Evolutionary conservation across 2,888 invertebrate genomes (phyloP), one percentile per base, ranked within the genome.

Genomic region (Anthophora plumipes): DNA sequence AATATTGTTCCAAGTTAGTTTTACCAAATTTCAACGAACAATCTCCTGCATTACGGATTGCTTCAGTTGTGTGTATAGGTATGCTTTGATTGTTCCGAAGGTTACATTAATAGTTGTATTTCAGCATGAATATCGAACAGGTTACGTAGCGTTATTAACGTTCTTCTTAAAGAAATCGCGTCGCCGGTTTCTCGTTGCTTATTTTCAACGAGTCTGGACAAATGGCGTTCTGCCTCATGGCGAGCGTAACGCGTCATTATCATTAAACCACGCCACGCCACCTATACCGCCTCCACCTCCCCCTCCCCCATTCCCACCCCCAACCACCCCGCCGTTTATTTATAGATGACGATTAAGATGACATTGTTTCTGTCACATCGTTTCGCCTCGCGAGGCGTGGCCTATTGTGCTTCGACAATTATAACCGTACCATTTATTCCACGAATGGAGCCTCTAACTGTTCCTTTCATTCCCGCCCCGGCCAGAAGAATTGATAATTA

Each of bases 351-450:
- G 79, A 79, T 79, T 79, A 79, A 79, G 79, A 79, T 79, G 79
- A 79, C 79, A 79, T 79, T 79, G 79, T 79, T 79, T 66, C 64
- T 80, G 66, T 79, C 71, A 79, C 60, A 66, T 79, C 64, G 80
- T 79, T 78, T 20, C 79, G 67, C 57, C 31, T 68, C 73, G 73
- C 73, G 57, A 73, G 59, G 11, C 72, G 72, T 66, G 63, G 63
- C 52, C 80, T 64, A 79, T 79, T 79, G 79, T 79, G 54, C 79
- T 14, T 39, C 71, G 71, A 79, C 80, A 79, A 79, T 79, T 79
- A 79, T 70, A 79, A 71, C 79, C 79, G 79, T 79, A 71, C 80
- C 79, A 79, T 79, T 79, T 79, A 79, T 79, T 79, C 64, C 79
- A 60, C 71, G 80, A 79, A 71, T 79, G 80, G 78, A 70, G 66